Conservation (phyloP, 64 coral and sea anemone genomes). For the Cladopsammia gracilis region DNA sequence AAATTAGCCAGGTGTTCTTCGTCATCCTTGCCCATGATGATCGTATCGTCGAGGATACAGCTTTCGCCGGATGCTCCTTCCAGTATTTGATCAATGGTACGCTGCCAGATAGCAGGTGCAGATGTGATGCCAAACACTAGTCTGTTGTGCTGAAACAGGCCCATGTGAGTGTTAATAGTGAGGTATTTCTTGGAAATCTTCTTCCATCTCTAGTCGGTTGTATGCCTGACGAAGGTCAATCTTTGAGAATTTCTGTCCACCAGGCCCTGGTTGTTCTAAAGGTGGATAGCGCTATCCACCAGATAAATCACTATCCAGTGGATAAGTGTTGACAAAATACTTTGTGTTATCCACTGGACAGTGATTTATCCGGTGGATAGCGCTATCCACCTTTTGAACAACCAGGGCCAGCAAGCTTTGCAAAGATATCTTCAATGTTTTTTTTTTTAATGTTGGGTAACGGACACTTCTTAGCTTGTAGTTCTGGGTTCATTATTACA, state of each 20-base stretch:
- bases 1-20: slow-evolving; percentile 33
- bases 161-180: not conserved
- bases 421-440: slow-evolving; percentile 35
- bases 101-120: slow-evolving; percentile 14
- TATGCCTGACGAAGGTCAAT: slow-evolving; percentile 8
- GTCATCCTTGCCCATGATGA: slow-evolving; percentile 9
- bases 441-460: slow-evolving; percentile 25
- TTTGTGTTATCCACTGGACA: too few relatives aligned
- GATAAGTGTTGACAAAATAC: too few relatives aligned
- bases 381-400: too few relatives aligned
- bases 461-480: slow-evolving; percentile 16
- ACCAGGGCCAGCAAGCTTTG: slow-evolving; percentile 26
- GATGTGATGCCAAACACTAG: not conserved
- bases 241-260: slow-evolving; percentile 47
- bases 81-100: slow-evolving; percentile 10
- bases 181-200: too few relatives aligned
- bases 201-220: not conserved
- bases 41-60: slow-evolving; percentile 43
- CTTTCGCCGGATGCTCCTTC: slow-evolving; percentile 1
- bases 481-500: slow-evolving; percentile 25
- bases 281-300: too few relatives aligned
- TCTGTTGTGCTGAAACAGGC: not conserved
- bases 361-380: too few relatives aligned
- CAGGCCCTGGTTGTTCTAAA: too few relatives aligned
- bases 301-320: too few relatives aligned